Evolutionary conservation across 2,797 vertebrate genomes (phyloP), one percentile per base, ranked within the genome.

Genomic region (Nyctibius grandis): DNA sequence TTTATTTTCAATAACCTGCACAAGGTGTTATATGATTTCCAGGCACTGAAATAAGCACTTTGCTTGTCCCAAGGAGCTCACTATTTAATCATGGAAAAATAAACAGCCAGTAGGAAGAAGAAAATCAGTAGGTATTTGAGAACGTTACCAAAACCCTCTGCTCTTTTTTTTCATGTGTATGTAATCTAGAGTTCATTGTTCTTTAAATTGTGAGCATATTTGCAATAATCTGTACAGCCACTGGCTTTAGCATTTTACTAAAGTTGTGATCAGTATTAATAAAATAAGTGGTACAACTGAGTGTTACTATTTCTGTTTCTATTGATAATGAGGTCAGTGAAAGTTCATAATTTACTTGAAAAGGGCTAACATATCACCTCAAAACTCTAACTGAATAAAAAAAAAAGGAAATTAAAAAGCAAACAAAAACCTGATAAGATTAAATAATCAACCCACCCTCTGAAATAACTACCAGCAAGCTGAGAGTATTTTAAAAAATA

Each of bases 1-100:
- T 86, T 90, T 94, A 92, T 91, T 89, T 77, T 48, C 67, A 69
- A 84, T 78, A 89, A 59, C n/a, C 44, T 79, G 20, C 33, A 82
- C 40, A 74, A 77, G 33, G 23, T 79, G 56, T 47, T 79, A 15
- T 48, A 45, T 59, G 38, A 60, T 85, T 91, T 93, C 53, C 60
- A 77, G 64, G 25, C 44, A 76, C 15, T 60, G 44, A 94, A 96
- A 67, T 34, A 85, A 92, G 33, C 28, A 82, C 16, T 85, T 63
- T 44, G 8, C 56, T 77, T 74, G 12, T 87, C 61, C 34, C 48
- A 85, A 36, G 53, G 31, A 81, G 26, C 48, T 91, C 56, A 64
- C 40, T 87, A 31, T 79, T 94, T 88, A 84, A 88, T 78, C 45
- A 79, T 23, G 15, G 21, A 65, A 68, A 94, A 94, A 90, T 53